phyloP scores from a whole-genome alignment of 2,113 vertebrate species.

The Aplodontia rufa region DNA sequence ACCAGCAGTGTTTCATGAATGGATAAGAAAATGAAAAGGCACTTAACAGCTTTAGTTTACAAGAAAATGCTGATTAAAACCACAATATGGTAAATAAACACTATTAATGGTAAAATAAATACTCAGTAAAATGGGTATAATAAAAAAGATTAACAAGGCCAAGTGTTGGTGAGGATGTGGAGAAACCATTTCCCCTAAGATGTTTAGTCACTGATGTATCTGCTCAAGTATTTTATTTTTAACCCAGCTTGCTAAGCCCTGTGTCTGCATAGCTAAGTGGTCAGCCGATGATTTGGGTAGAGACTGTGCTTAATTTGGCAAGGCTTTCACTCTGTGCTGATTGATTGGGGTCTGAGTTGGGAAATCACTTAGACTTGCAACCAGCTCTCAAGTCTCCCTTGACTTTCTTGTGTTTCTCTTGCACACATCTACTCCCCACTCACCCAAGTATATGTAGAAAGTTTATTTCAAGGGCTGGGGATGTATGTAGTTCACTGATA shows the following conservation, averaged over 20 bases:
- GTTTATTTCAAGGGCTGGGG: neutral
- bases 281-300: neutral
- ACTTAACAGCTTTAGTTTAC: neutral
- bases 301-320: neutral
- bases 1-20: neutral
- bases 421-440: neutral
- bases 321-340: neutral
- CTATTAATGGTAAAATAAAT: too few relatives aligned
- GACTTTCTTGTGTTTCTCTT: neutral
- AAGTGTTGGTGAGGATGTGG: neutral
- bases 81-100: neutral
- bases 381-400: neutral
- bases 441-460: neutral
- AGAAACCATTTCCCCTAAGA: neutral
- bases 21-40: neutral
- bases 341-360: neutral
- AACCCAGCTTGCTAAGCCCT: neutral
- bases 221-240: neutral
- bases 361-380: neutral
- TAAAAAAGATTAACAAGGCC: neutral
- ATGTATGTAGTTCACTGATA: too few relatives aligned
- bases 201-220: neutral
- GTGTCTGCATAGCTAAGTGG: neutral
- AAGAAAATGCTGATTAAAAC: slow-evolving; percentile 10
- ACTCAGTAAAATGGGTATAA: neutral